Conservation (phyloP, 2,888 invertebrate species). For the Clepsis dumicolana region DNA sequence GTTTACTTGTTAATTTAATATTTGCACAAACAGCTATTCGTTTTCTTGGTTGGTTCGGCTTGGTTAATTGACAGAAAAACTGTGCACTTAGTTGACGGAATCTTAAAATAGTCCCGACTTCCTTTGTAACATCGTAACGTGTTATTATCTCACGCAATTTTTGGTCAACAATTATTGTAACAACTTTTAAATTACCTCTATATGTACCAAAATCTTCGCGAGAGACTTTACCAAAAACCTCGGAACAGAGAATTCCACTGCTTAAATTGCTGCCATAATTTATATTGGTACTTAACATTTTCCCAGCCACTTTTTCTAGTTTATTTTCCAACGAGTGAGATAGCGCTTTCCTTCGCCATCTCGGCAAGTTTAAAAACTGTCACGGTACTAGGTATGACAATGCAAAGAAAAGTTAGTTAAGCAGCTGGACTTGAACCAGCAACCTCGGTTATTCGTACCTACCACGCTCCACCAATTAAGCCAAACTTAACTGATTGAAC, state of each 20-base stretch:
- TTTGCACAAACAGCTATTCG: conserved; percentile 3
- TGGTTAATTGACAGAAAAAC: conserved; percentile 26
- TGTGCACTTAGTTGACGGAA: not conserved
- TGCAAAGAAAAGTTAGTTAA: too few species aligned
- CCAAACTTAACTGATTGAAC: too few species aligned
- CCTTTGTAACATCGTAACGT: conserved; percentile 24
- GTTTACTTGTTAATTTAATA: conserved; percentile 3
- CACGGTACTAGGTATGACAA: too few species aligned
- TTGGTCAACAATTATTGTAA: conserved; percentile 40
- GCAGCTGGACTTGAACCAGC: too few species aligned
- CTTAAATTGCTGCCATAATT: too few species aligned
- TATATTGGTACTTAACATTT: too few species aligned
- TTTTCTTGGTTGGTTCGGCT: too few species aligned
- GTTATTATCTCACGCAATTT: conserved; percentile 37
- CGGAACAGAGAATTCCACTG: not conserved
- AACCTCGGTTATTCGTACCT: too few species aligned
- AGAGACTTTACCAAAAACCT: conserved; percentile 29
- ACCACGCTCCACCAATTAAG: too few species aligned
- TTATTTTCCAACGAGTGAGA: not conserved
- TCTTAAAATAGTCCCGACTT: conserved; percentile 18
- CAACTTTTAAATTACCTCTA: conserved; percentile 36
- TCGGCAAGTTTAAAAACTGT: too few species aligned
- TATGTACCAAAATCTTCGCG: conserved; percentile 22
- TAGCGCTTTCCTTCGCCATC: too few species aligned
- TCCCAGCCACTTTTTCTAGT: not conserved